A percentile compares a stretch with the other conserved stretches of the same genome.
phyloP scores from a whole-genome alignment of 2,113 vertebrate species.

The Eudyptes chrysolophus region DNA sequence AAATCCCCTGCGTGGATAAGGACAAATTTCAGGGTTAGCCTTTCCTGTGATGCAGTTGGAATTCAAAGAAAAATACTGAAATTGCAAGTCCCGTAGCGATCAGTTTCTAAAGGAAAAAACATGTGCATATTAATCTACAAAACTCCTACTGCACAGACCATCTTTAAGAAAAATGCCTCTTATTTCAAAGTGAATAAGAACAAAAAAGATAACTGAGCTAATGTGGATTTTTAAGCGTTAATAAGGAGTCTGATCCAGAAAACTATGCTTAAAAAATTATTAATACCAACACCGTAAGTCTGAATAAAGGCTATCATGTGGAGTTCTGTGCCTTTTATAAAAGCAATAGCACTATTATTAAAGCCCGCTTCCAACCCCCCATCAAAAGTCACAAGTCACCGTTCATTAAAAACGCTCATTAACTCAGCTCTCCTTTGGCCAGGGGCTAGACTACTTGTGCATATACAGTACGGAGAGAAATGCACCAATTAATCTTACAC shows the following conservation, averaged over 20 bases:
- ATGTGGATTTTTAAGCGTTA: background rate
- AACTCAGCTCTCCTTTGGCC: conserved; percentile 38
- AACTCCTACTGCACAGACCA: background rate
- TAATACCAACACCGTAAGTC: background rate
- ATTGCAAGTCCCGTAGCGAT: background rate
- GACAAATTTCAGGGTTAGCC: background rate
- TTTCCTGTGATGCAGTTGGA: background rate
- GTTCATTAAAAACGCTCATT: conserved; percentile 64
- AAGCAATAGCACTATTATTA: background rate
- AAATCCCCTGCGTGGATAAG: background rate
- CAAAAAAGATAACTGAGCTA: background rate
- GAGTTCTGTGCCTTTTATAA: background rate
- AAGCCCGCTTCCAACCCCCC: background rate
- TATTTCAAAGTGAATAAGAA: background rate
- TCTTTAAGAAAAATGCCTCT: background rate
- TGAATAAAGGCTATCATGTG: background rate
- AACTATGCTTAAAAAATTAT: conserved; percentile 15
- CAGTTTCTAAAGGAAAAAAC: background rate
- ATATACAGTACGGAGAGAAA: background rate
- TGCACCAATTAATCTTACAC: conserved; percentile 35
- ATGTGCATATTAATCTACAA: background rate
- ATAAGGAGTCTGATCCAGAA: background rate
- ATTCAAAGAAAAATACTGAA: background rate
- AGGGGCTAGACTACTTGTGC: conserved; percentile 25
- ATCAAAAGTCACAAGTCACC: conserved; percentile 38